Percentiles rank a stretch among this genome's conserved stretches.
phyloP scores from a whole-genome alignment of 1,140 invertebrate species.

The Neelides sp. region DNA sequence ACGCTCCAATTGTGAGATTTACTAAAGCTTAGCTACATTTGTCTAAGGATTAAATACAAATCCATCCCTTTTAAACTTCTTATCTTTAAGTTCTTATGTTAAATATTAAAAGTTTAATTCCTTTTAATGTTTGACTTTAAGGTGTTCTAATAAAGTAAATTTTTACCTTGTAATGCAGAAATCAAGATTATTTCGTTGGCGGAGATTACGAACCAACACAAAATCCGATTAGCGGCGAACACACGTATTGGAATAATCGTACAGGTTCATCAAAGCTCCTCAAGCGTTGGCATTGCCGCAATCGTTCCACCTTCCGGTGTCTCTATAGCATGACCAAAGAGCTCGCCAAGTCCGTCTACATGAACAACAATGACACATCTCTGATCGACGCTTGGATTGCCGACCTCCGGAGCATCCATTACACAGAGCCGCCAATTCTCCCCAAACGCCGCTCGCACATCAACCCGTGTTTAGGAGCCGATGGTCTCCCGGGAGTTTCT shows the following conservation, averaged over 20 bases:
- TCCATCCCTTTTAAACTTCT: no score
- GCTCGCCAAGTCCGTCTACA: slow-evolving; percentile 30
- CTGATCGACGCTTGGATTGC: slow-evolving; percentile 32
- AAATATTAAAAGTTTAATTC: no score
- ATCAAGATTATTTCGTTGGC: slow-evolving; percentile 23
- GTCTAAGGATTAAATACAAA: no score
- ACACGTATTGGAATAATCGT: not conserved
- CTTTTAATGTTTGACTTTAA: no score
- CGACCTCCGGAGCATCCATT: slow-evolving; percentile 32
- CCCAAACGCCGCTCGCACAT: slow-evolving; percentile 30
- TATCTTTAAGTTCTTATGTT: no score
- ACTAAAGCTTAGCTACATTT: no score
- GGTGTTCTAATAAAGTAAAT: not conserved
- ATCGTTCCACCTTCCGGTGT: slow-evolving; percentile 32
- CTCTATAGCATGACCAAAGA: slow-evolving; percentile 31
- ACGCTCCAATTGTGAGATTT: slow-evolving; percentile 31
- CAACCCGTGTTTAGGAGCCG: slow-evolving; percentile 33
- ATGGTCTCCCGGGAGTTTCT: slow-evolving; percentile 33
- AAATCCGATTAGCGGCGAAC: not conserved
- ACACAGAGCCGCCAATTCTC: slow-evolving; percentile 33
- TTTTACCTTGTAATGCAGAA: slow-evolving; percentile 18
- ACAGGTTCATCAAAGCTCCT: slow-evolving; percentile 30
- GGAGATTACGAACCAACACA: slow-evolving; percentile 18
- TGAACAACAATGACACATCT: slow-evolving; percentile 26
- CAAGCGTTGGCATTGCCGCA: slow-evolving; percentile 32